These are phyloP conservation scores for Drosophila prosaltans DNA, from an alignment of 1,140 invertebrate species.

Conservation along the genomic window DNA sequence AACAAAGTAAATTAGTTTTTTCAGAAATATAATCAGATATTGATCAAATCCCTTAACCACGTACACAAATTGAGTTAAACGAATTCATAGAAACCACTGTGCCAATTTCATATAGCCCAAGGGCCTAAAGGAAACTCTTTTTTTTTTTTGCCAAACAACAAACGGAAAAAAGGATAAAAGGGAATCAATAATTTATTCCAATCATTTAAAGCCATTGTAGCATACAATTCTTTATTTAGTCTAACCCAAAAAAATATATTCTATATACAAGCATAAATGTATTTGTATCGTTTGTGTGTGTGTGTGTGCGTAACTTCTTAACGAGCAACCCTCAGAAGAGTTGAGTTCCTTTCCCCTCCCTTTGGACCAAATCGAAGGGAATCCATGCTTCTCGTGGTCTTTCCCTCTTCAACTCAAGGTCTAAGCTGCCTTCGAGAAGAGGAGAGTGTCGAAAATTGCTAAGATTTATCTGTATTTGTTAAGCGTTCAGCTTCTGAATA, in stretches of 20 bases:
- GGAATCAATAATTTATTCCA: slow-evolving; percentile 72
- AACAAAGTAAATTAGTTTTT: not conserved
- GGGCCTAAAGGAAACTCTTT: slow-evolving; percentile 1
- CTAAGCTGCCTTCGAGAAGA: slow-evolving; percentile 33
- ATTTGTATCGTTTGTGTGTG: slow-evolving; percentile 13
- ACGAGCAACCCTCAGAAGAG: slow-evolving; percentile 52
- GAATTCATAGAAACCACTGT: slow-evolving; percentile 24
- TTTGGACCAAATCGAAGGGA: not conserved
- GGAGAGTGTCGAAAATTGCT: slow-evolving; percentile 61
- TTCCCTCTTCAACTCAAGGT: slow-evolving; percentile 25
- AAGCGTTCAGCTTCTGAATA: slow-evolving; percentile 22
- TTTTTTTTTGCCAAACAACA: slow-evolving; percentile 21
- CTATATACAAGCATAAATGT: not conserved
- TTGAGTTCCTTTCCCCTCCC: slow-evolving; percentile 15
- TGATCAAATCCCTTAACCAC: not conserved
- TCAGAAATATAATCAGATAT: not conserved
- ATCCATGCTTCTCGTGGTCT: not conserved
- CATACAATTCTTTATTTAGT: slow-evolving; percentile 67
- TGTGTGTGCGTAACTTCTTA: slow-evolving; percentile 55
- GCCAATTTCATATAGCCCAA: not conserved
- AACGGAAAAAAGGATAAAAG: slow-evolving; percentile 16
- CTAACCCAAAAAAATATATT: slow-evolving; percentile 43
- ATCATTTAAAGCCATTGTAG: slow-evolving; percentile 66
- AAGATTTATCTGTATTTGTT: slow-evolving; percentile 75
- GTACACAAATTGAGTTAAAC: slow-evolving; percentile 1